Base-by-base conservation (phyloP, 1,140 invertebrate genomes). In the Scaptomyza graminum region DNA sequence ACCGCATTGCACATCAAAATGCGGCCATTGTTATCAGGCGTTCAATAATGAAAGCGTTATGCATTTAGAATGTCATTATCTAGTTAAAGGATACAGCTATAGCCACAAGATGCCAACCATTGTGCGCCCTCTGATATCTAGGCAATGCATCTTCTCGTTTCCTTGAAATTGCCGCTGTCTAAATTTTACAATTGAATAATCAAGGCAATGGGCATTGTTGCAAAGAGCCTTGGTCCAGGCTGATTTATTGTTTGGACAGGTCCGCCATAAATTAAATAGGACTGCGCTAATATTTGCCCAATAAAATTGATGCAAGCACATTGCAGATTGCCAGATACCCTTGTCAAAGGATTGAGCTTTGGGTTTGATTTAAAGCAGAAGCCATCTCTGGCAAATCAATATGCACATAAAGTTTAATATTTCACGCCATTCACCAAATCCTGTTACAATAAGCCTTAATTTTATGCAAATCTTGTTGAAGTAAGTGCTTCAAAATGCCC, bases 371-470 rank as follows among this genome's bases (percentile, higher is more conserved):
- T 46, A 15, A n/a, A 47, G 46, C 47, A 25, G 49, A 59, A 43
- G 62, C 54, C 46, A 55, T 67, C 51, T 39, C 39, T 49, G 62
- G 31, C 52, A 50, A 74, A 81, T 84, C 81, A 84, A 84, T 84
- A 84, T 84, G 81, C 81, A 64, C 82, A 87, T 88, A 88, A 88
- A 87, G 82, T 88, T 88, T 79, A 87, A 87, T 87, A 82, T 87
- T 87, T 87, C 71, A 67, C 61, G 64, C 82, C 67, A 87, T 75
- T 85, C 70, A 61, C 67, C 71, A 78, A 87, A 88, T 87, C 78
- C 83, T 47, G 82, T 85, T 72, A 82, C 70, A 82, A 82, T 87
- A 87, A 87, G 76, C 82, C 82, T 74, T 87, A 87, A 87, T 88
- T 82, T 87, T 82, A 87, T 87, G 82, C 83, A 87, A 87, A 87